Percentiles rank a stretch among this genome's conserved stretches.
Conservation (phyloP, 1,140 invertebrate species). For the Varroa destructor region DNA sequence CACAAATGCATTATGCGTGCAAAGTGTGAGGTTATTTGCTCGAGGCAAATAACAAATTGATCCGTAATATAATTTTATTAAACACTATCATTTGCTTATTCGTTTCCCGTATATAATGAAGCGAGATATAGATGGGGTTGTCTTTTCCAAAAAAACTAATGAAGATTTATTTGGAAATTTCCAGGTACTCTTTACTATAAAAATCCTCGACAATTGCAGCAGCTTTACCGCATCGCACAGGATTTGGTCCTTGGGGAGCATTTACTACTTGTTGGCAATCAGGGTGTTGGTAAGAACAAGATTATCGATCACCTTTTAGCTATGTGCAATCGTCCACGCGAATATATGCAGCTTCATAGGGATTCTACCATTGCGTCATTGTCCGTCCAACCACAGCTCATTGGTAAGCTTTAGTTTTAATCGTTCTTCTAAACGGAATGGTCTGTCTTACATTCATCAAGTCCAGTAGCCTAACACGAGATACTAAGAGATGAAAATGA, state of each 20-base stretch:
- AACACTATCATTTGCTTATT: neutral
- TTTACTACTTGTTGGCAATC: constrained; percentile 83
- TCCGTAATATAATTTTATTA: too few relatives aligned
- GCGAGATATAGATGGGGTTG: neutral
- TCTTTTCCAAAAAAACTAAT: too few relatives aligned
- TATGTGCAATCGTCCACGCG: constrained; percentile 70
- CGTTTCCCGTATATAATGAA: neutral
- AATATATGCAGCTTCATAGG: constrained; percentile 86
- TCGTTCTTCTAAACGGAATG: neutral
- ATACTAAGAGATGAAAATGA: too few relatives aligned
- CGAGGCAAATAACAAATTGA: too few relatives aligned
- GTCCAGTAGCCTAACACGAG: neutral
- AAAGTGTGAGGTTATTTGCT: too few relatives aligned
- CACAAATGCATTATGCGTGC: too few relatives aligned
- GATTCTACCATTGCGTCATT: constrained; percentile 34
- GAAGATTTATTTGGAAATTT: too few relatives aligned
- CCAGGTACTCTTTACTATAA: constrained; percentile 5
- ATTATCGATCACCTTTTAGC: constrained; percentile 81
- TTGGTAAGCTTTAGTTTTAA: neutral
- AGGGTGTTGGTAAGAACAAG: constrained; percentile 83
- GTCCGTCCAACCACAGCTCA: constrained; percentile 17
- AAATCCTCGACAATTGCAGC: constrained; percentile 3
- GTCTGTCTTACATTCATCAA: neutral
- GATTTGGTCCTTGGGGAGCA: constrained; percentile 83
- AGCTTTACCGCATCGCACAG: constrained; percentile 51